Percentiles rank a stretch among this genome's conserved stretches.
Evolutionary conservation across 2,797 vertebrate species (phyloP).

Genomic region (Sylvilagus floridanus): DNA sequence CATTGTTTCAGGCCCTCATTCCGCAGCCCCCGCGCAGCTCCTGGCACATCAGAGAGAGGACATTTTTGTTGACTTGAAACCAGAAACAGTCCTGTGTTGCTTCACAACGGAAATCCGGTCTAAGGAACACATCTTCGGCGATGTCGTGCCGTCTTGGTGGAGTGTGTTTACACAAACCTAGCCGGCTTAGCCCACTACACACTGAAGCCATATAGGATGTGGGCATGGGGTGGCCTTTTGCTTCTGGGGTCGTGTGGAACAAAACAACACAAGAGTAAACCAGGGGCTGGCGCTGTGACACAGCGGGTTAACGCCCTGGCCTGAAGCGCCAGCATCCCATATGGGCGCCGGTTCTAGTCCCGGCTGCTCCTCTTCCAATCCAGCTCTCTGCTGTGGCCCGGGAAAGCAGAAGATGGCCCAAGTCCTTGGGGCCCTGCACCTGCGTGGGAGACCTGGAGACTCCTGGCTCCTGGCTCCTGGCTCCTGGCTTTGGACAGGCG

Average conservation of each 20-base stretch:
- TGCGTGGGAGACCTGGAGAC: no score
- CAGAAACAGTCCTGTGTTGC: background rate
- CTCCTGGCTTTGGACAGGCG: no score
- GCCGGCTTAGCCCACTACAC: background rate
- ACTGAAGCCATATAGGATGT: background rate
- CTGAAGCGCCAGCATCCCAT: no score
- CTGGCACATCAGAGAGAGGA: background rate
- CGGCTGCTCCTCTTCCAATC: no score
- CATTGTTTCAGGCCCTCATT: background rate
- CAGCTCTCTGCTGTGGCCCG: no score
- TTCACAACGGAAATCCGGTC: background rate
- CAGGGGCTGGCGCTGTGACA: background rate
- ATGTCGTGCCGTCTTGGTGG: background rate
- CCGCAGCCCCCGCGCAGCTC: background rate
- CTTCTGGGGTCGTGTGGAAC: background rate
- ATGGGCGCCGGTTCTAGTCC: no score
- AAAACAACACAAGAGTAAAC: background rate
- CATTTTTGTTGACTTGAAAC: slow-evolving; percentile 30
- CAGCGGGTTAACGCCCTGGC: no score
- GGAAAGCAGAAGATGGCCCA: no score
- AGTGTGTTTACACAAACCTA: background rate
- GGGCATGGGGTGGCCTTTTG: background rate
- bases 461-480: no score
- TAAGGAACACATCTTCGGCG: background rate
- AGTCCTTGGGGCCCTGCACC: no score